Base-by-base conservation (phyloP, 1,140 invertebrate species). In the Anthonomus grandis region DNA sequence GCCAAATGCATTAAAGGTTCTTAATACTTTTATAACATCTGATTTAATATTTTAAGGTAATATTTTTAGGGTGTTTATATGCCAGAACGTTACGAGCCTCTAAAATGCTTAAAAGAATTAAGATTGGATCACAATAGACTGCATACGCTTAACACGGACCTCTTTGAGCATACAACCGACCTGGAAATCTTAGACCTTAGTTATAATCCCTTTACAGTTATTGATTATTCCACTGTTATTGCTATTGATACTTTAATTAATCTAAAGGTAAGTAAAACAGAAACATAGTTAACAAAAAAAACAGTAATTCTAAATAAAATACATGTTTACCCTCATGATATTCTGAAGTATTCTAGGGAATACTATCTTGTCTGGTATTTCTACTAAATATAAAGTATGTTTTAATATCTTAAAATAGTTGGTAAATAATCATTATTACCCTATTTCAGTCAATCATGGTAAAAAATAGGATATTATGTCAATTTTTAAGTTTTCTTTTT, bases 1-100 rank as follows among this genome's bases (percentile, higher is more conserved):
- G 38, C 84, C 85, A 0, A 72, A 84, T 46, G 78, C 81, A 17
- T 89, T 90, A 63, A 77, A 82, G 78, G 86, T 88, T n/a, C n/a
- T n/a, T n/a, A n/a, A n/a, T n/a, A n/a, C n/a, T n/a, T n/a, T n/a
- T n/a, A n/a, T n/a, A n/a, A n/a, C n/a, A n/a, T n/a, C n/a, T n/a
- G n/a, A n/a, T n/a, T n/a, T n/a, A n/a, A 10, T 12, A 42, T 13
- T 3, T 34, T 1, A 34, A 34, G 13, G 31, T 47, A 48, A 27
- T 15, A 21, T 78, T 78, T n/a, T 48, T 66, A 86, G 83, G 86
- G 86, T 3, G n/a, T 38, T 8, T 66, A 66, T 55, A 19, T 57
- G 34, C 52, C 53, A 41, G 63, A 44, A 13, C 51, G 60, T 12
- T 60, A 52, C 2, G 39, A 57, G 38, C 84, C 87, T 0, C 63